A percentile compares a stretch with the other conserved stretches of the same genome.
These are phyloP conservation scores for Lepidostoma basale DNA, from an alignment of 1,140 invertebrate species.

Conservation along the genomic window DNA sequence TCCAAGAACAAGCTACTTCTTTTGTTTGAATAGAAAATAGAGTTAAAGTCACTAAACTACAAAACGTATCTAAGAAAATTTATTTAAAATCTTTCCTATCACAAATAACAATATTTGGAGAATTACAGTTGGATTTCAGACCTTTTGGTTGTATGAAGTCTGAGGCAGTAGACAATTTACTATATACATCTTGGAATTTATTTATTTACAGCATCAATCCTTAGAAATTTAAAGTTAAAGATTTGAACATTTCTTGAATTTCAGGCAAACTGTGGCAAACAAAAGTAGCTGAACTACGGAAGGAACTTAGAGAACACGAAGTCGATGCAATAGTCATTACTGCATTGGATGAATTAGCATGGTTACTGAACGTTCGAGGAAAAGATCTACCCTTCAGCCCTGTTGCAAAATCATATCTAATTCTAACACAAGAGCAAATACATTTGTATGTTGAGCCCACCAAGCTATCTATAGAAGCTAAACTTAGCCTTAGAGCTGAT, in stretches of 20 bases:
- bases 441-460: slow-evolving; percentile 67
- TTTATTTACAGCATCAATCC: too few species aligned
- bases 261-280: slow-evolving; percentile 65
- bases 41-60: not conserved
- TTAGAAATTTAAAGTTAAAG: too few species aligned
- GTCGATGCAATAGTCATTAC: slow-evolving; percentile 85
- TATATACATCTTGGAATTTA: not conserved
- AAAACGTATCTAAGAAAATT: too few species aligned
- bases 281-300: slow-evolving; percentile 73
- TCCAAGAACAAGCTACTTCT: too few species aligned
- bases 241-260: slow-evolving; percentile 1
- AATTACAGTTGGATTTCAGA: too few species aligned
- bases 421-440: slow-evolving; percentile 69
- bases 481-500: slow-evolving; percentile 63
- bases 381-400: slow-evolving; percentile 88
- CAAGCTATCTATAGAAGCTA: slow-evolving; percentile 63
- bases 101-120: too few species aligned
- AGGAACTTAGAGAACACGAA: slow-evolving; percentile 67
- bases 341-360: slow-evolving; percentile 90
- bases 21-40: not conserved
- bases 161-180: too few species aligned
- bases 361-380: slow-evolving; percentile 94
- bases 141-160: too few species aligned
- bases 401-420: slow-evolving; percentile 78
- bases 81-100: too few species aligned